Conservation (phyloP, 2,113 vertebrate genomes). For the Eudyptes chrysolophus region DNA sequence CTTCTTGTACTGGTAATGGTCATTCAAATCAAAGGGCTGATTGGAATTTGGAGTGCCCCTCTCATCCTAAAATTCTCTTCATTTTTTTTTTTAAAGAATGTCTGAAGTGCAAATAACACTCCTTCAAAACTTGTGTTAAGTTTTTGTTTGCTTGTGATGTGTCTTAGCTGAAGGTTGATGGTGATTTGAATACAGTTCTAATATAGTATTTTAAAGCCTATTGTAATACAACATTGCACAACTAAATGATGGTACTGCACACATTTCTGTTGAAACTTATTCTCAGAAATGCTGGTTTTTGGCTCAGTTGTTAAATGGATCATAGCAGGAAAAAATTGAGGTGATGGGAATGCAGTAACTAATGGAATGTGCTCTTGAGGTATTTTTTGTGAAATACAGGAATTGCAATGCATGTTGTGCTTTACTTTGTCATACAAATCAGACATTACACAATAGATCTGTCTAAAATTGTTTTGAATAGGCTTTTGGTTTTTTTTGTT, state of each 20-base stretch:
- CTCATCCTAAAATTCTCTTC: background rate
- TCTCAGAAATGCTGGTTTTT: background rate
- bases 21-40: background rate
- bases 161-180: background rate
- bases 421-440: background rate
- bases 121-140: background rate
- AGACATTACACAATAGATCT: background rate
- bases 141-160: background rate
- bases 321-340: background rate
- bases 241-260: background rate
- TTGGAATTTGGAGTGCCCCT: background rate
- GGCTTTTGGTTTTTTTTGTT: background rate
- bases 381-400: background rate
- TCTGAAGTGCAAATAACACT: background rate
- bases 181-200: background rate
- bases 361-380: background rate
- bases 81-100: background rate
- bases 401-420: background rate
- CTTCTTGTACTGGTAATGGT: background rate
- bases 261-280: background rate
- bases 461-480: background rate
- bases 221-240: background rate
- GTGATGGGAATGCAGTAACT: background rate
- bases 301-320: background rate
- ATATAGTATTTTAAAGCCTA: background rate